Conservation (phyloP, 37 sponge, comb jelly and placozoan genomes). For the Diacarnus erythraeanus region DNA sequence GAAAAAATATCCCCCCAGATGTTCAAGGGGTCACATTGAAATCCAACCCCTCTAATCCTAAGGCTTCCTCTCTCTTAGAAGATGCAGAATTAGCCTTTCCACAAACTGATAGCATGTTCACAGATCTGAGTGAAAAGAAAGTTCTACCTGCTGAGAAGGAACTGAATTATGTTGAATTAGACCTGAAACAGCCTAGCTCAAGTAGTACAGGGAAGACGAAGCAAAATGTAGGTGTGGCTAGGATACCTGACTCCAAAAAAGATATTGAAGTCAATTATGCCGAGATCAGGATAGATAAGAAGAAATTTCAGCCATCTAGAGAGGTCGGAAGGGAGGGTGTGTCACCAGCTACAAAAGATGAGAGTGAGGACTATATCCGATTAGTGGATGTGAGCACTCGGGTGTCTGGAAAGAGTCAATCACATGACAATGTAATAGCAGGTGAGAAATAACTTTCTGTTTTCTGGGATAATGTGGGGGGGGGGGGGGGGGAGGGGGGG, state of each 20-base stretch:
- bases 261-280: neutral
- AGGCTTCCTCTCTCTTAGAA: neutral
- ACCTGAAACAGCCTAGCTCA: neutral
- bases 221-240: neutral
- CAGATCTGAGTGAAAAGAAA: no score
- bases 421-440: no score
- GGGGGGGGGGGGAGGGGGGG: no score
- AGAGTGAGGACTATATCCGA: neutral
- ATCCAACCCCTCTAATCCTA: no score
- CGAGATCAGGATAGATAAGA: neutral
- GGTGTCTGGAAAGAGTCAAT: neutral
- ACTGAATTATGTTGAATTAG: neutral
- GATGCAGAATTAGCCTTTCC: neutral
- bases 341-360: no score
- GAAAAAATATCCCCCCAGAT: no score
- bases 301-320: neutral
- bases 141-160: neutral
- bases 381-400: conserved; percentile 1
- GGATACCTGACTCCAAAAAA: neutral
- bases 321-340: neutral
- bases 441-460: no score
- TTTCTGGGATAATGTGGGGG: no score
- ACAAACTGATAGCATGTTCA: neutral
- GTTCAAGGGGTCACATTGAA: no score
- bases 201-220: neutral